These are phyloP conservation scores for Aplochiton taeniatus DNA, from an alignment of 2,797 vertebrate species.

Conservation along the genomic window DNA sequence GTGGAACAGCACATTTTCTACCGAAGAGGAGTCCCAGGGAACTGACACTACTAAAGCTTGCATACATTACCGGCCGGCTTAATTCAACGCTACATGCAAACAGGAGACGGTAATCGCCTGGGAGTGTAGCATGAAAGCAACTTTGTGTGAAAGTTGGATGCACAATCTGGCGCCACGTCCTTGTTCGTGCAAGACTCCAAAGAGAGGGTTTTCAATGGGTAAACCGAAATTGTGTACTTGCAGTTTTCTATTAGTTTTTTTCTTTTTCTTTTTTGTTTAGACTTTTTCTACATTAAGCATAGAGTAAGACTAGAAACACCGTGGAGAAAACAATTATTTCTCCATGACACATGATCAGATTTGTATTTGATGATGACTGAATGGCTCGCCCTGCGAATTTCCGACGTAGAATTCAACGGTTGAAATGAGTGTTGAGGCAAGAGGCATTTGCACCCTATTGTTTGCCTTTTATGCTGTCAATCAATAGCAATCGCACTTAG, in stretches of 20 bases:
- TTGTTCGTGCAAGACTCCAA: conserved; percentile 17
- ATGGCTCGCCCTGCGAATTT: conserved; percentile 17
- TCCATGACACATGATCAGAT: conserved; percentile 44
- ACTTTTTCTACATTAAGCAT: not conserved
- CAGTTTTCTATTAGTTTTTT: too few relatives aligned
- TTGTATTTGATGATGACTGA: conserved; percentile 43
- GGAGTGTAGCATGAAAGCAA: conserved; percentile 39
- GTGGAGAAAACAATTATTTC: conserved; percentile 36
- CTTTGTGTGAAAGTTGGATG: conserved; percentile 29
- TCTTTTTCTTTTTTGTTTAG: conserved; percentile 14
- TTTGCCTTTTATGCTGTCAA: conserved; percentile 52
- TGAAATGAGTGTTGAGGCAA: conserved; percentile 26
- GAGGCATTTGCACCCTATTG: conserved; percentile 38
- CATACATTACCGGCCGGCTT: conserved; percentile 52
- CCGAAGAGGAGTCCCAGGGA: conserved; percentile 52
- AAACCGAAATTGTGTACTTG: too few relatives aligned
- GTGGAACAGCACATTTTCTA: conserved; percentile 57
- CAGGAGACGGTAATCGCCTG: conserved; percentile 30
- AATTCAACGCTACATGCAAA: conserved; percentile 40
- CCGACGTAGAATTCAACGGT: conserved; percentile 29
- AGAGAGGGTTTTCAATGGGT: conserved; percentile 8
- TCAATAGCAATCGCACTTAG: conserved; percentile 37
- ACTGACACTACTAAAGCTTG: conserved; percentile 46
- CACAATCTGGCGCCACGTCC: conserved; percentile 23
- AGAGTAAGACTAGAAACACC: conserved; percentile 16